Conservation (phyloP, 2,113 vertebrate species). For the Peromyscus leucopus region DNA sequence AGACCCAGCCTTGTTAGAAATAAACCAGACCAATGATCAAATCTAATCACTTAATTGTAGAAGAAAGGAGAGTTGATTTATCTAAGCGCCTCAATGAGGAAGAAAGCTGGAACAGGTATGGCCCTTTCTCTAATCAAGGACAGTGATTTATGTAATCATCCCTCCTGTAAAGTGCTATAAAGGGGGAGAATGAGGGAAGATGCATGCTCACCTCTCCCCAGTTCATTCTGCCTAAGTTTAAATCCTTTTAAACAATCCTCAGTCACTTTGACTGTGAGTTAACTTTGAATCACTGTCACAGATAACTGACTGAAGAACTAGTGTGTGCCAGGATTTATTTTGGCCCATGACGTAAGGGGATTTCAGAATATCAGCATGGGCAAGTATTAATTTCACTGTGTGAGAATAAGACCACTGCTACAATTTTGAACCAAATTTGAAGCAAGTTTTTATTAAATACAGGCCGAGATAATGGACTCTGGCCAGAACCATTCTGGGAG, state of each 20-base stretch:
- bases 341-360: neutral
- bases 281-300: no score
- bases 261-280: neutral
- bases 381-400: neutral
- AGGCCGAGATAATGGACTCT: neutral
- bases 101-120: neutral
- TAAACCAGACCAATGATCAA: neutral
- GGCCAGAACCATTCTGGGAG: neutral
- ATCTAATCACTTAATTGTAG: neutral
- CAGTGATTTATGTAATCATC: neutral
- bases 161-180: neutral
- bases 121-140: neutral
- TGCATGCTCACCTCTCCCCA: neutral
- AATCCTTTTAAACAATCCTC: neutral
- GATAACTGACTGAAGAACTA: neutral
- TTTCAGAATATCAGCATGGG: neutral
- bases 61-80: neutral
- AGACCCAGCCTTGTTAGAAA: neutral
- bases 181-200: neutral
- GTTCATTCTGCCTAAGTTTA: slow-evolving; percentile 25
- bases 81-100: neutral
- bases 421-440: neutral
- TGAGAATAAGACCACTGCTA: neutral
- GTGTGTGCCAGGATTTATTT: neutral
- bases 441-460: neutral